Evolutionary conservation across 1,140 invertebrate genomes (phyloP).

Genomic region (Babylonia areolata): DNA sequence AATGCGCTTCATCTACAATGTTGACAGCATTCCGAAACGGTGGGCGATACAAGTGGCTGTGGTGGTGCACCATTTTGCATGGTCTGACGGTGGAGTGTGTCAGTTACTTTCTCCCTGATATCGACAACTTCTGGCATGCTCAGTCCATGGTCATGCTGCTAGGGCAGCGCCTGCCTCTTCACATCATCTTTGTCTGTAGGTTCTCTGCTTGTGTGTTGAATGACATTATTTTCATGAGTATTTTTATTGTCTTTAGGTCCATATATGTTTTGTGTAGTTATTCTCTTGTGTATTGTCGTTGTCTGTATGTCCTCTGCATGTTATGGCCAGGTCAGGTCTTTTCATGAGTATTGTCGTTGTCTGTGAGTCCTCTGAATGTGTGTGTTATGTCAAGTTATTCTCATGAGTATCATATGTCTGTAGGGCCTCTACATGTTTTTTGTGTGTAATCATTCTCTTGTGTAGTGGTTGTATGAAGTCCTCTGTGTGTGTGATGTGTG

Average conservation of each 20-base stretch:
- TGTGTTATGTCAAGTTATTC: too few relatives aligned
- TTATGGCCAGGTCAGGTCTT: too few relatives aligned
- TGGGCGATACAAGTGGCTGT: constrained; percentile 83
- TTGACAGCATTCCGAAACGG: constrained; percentile 81
- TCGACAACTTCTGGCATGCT: constrained; percentile 88
- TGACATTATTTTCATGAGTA: not conserved
- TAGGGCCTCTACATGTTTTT: too few relatives aligned
- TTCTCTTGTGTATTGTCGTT: not conserved
- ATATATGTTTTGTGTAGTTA: not conserved
- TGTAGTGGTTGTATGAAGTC: too few relatives aligned
- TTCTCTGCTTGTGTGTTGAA: too few relatives aligned
- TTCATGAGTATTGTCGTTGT: too few relatives aligned
- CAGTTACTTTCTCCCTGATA: constrained; percentile 81
- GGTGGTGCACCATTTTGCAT: constrained; percentile 83
- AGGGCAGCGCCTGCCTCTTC: constrained; percentile 82
- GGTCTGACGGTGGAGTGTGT: constrained; percentile 81
- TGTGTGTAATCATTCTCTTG: too few relatives aligned
- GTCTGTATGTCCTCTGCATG: too few relatives aligned
- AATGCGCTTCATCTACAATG: too few relatives aligned
- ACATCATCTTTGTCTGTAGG: constrained; percentile 86
- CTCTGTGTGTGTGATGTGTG: too few relatives aligned
- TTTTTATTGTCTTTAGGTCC: not conserved
- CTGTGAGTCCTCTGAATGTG: too few relatives aligned
- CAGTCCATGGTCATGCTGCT: constrained; percentile 84
- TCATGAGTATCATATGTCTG: too few relatives aligned